Conservation (phyloP, 2,888 invertebrate genomes). For the Ophioninae sp. region DNA sequence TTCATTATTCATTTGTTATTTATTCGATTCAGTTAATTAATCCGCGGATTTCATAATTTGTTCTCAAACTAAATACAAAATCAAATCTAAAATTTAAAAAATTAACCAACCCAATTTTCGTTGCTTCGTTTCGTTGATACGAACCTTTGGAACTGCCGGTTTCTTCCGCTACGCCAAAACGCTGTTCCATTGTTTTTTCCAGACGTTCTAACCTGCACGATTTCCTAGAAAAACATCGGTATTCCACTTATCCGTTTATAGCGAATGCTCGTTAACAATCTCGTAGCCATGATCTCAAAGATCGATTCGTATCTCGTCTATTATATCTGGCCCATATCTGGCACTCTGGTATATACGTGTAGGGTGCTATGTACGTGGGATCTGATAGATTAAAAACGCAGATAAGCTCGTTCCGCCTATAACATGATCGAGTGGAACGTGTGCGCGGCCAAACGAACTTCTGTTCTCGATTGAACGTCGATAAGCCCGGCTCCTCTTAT, state of each 20-base stretch:
- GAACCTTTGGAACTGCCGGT: no score
- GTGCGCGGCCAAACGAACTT: conserved; percentile 51
- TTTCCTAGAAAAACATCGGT: neutral
- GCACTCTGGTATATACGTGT: conserved; percentile 4
- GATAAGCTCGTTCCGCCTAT: conserved; percentile 58
- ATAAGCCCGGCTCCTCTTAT: conserved; percentile 49
- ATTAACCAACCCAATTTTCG: neutral
- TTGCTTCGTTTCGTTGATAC: neutral
- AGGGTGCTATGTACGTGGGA: neutral
- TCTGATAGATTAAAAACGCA: conserved; percentile 42
- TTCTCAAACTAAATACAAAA: no score
- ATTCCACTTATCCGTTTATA: neutral
- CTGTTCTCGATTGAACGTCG: conserved; percentile 62
- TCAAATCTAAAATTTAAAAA: no score
- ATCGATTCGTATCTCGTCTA: conserved; percentile 45
- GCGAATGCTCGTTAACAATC: conserved; percentile 49
- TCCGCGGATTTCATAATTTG: no score
- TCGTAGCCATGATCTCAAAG: conserved; percentile 26
- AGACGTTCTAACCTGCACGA: neutral
- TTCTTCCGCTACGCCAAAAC: neutral
- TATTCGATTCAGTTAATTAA: no score
- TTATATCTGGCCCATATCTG: conserved; percentile 22
- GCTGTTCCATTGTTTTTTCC: neutral
- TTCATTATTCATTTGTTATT: no score
- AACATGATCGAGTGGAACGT: conserved; percentile 59